A percentile compares a stretch with the other conserved stretches of the same genome.
Evolutionary conservation across 1,140 invertebrate species (phyloP).

Genomic region (Globodera rostochiensis): DNA sequence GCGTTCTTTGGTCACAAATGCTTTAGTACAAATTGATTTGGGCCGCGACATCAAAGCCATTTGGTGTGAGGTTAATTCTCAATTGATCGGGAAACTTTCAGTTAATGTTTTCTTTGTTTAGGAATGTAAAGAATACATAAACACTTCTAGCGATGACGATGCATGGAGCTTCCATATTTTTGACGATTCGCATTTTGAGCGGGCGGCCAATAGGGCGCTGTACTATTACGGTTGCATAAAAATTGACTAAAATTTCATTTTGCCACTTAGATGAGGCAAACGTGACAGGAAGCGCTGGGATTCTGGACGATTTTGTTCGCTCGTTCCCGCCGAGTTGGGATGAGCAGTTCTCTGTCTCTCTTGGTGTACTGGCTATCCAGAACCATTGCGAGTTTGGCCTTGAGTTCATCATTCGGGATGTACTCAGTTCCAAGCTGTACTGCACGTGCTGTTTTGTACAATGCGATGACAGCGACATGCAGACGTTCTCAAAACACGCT

Average conservation of each 20-base stretch:
- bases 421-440: slow-evolving; percentile 28
- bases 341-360: slow-evolving; percentile 31
- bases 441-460: slow-evolving; percentile 37
- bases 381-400: slow-evolving; percentile 37
- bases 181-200: slow-evolving; percentile 34
- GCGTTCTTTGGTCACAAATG: slow-evolving; percentile 19
- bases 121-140: slow-evolving; percentile 42
- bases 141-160: slow-evolving; percentile 19
- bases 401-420: slow-evolving; percentile 31
- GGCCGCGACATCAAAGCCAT: slow-evolving; percentile 18
- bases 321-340: slow-evolving; percentile 31
- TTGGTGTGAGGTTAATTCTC: slow-evolving; percentile 34
- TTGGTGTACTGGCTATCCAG: slow-evolving; percentile 23
- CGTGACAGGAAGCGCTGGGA: slow-evolving; percentile 7
- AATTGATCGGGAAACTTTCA: background rate
- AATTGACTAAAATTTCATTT: background rate
- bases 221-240: slow-evolving; percentile 22
- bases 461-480: slow-evolving; percentile 35
- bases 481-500: slow-evolving; percentile 31
- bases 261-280: slow-evolving; percentile 15
- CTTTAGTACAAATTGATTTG: slow-evolving; percentile 26
- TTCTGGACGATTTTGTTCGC: background rate
- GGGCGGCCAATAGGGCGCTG: slow-evolving; percentile 27
- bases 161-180: slow-evolving; percentile 38
- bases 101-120: background rate